Evolutionary conservation across 2,797 vertebrate genomes (phyloP), one percentile per base, ranked within the genome.

Genomic region (Fistularia commersonii): DNA sequence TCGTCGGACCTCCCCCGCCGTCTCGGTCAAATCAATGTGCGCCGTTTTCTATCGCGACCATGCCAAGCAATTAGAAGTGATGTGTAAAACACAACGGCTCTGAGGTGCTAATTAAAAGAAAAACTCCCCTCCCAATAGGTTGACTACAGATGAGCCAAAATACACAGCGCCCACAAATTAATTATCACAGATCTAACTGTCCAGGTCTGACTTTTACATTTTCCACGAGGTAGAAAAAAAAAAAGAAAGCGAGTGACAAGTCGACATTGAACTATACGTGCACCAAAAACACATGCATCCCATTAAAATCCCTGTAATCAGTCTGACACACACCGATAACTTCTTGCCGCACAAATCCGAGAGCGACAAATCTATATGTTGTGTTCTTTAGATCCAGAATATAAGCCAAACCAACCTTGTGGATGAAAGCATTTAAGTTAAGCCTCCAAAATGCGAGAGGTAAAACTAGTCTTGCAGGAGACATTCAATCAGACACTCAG

Each of bases 11-110:
- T 57, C 65, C 70, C 74, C 74, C 56, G 51, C 51, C 35, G 60
- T 48, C 71, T 80, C 79, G 15, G 57, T 82, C 72, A 83, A 77
- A 83, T 83, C 73, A 74, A 61, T 79, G 50, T 48, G 66, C 48
- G 61, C 46, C 63, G 66, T 75, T 80, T 82, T 83, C 80, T 79
- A 64, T 79, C 87, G 82, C 61, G 35, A 72, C 72, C 64, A 69
- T 54, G 86, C 73, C 76, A 90, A 82, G 78, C 85, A 92, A 92
- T 92, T 91, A 92, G 88, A 89, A 73, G 54, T 40, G 73, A 55
- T 54, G 61, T 76, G 88, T 76, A 83, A 86, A 90, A 91, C 88
- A 91, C 74, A 44, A 81, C 57, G 64, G 84, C 86, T 83, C 74
- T 73, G 69, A 74, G 76, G 74, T 70, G 88, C 81, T 91, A 90